Percentiles rank a stretch among this genome's conserved stretches.
Evolutionary conservation across 2,797 vertebrate species (phyloP).

Genomic region (Myoxocephalus aenaeus): DNA sequence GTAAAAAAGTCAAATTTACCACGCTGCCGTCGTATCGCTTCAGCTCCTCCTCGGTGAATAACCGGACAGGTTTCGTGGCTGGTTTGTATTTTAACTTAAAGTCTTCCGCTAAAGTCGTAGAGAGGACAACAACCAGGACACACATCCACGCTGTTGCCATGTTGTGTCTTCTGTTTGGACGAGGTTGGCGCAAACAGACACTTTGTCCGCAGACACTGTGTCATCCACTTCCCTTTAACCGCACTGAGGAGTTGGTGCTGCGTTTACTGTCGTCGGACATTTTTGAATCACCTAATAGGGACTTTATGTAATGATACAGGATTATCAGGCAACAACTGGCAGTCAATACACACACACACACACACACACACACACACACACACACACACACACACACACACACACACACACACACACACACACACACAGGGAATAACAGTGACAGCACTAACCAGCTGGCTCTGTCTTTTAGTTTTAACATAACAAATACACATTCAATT

Average conservation of each 20-base stretch:
- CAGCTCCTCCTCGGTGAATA: slow-evolving; percentile 95
- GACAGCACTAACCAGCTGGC: too few species aligned
- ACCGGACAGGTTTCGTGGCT: slow-evolving; percentile 83
- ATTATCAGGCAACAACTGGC: not conserved
- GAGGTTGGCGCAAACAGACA: not conserved
- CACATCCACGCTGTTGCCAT: slow-evolving; percentile 60
- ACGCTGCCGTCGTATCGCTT: slow-evolving; percentile 87
- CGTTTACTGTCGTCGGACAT: slow-evolving; percentile 33
- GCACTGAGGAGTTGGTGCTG: slow-evolving; percentile 9
- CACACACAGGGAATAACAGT: too few species aligned
- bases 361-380: too few species aligned
- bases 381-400: not conserved
- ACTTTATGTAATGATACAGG: not conserved
- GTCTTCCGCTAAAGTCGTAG: slow-evolving; percentile 48
- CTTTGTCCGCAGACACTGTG: slow-evolving; percentile 23
- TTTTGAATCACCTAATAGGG: accelerated
- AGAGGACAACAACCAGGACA: slow-evolving; percentile 35
- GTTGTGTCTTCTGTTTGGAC: not conserved
- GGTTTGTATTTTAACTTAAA: slow-evolving; percentile 68
- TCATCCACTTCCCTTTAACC: slow-evolving; percentile 6
- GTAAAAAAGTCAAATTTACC: slow-evolving; percentile 72
- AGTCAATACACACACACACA: not conserved
- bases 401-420: not conserved
- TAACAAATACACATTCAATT: too few species aligned
- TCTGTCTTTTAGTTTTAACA: too few species aligned